A percentile compares a stretch with the other conserved stretches of the same genome.
These are phyloP conservation scores for Diorhabda carinulata DNA, from an alignment of 1,140 invertebrate genomes.

Conservation along the genomic window DNA sequence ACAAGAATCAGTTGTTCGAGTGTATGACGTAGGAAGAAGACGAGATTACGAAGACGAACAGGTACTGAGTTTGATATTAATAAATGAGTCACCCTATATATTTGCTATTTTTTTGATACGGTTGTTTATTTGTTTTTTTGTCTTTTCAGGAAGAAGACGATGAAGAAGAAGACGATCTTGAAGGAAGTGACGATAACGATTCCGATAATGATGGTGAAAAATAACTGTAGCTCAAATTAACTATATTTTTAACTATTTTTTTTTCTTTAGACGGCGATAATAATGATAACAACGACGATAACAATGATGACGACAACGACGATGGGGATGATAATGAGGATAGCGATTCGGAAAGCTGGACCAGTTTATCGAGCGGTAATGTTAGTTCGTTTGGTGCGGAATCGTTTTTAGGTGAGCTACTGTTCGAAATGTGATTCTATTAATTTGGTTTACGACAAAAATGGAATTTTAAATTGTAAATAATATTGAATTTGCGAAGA, in stretches of 20 bases:
- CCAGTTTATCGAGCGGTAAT: slow-evolving; percentile 12
- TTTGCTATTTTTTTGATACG: too few relatives aligned
- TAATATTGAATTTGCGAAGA: too few relatives aligned
- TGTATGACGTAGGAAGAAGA: slow-evolving; percentile 76
- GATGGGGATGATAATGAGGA: slow-evolving; percentile 8
- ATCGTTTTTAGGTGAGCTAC: slow-evolving; percentile 7
- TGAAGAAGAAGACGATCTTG: slow-evolving; percentile 59
- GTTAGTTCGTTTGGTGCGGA: slow-evolving; percentile 10
- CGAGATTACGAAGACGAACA: slow-evolving; percentile 72
- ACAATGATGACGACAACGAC: slow-evolving; percentile 12
- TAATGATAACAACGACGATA: slow-evolving; percentile 16
- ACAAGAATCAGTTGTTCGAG: slow-evolving; percentile 76
- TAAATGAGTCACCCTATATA: too few relatives aligned
- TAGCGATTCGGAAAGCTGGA: slow-evolving; percentile 14
- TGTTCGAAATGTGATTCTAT: not conserved
- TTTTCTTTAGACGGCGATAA: slow-evolving; percentile 9
- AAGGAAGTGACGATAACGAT: slow-evolving; percentile 54
- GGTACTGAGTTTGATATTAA: slow-evolving; percentile 37
- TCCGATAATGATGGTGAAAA: slow-evolving; percentile 50
- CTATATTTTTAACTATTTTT: not conserved
- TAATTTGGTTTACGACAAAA: too few relatives aligned
- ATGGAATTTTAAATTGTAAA: too few relatives aligned
- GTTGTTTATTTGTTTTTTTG: slow-evolving; percentile 13
- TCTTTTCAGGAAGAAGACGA: slow-evolving; percentile 60
- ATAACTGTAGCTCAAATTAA: not conserved